A percentile compares a stretch with the other conserved stretches of the same genome.
Evolutionary conservation across 2,888 invertebrate genomes (phyloP).

Genomic region (Drosophila bunnanda): DNA sequence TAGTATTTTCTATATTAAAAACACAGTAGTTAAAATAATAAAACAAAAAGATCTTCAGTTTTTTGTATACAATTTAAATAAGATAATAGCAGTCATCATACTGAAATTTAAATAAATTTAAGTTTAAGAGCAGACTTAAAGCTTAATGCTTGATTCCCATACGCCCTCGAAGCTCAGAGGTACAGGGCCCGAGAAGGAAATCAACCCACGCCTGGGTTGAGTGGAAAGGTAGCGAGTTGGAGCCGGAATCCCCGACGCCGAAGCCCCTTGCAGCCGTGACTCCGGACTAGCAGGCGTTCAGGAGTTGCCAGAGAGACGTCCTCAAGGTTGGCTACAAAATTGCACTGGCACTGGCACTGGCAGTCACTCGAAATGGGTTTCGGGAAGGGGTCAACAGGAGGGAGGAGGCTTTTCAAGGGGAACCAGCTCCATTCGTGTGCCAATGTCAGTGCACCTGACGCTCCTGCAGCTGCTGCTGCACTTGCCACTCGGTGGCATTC

Average conservation of each 20-base stretch:
- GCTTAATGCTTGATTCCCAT: background rate
- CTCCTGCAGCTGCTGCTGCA: slow-evolving; percentile 24
- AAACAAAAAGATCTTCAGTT: no score
- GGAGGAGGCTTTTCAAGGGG: slow-evolving; percentile 6
- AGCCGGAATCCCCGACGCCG: slow-evolving; percentile 7
- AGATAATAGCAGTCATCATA: no score
- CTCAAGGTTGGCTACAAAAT: slow-evolving; percentile 62
- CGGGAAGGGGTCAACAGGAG: background rate
- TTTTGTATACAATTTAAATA: no score
- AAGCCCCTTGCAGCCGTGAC: slow-evolving; percentile 49
- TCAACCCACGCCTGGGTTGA: slow-evolving; percentile 1
- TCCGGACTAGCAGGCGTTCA: slow-evolving; percentile 60
- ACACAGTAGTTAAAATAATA: no score
- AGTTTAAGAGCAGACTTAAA: background rate
- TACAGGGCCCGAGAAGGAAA: background rate
- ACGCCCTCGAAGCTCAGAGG: background rate
- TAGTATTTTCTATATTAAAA: no score
- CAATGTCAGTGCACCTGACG: slow-evolving; percentile 76
- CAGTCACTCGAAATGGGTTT: slow-evolving; percentile 37
- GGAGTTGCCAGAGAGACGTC: slow-evolving; percentile 39
- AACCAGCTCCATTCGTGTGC: slow-evolving; percentile 45
- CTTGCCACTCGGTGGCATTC: slow-evolving; percentile 45
- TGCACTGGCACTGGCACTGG: slow-evolving; percentile 38
- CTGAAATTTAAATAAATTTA: background rate
- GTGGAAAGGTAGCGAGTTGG: background rate